A percentile compares a stretch with the other conserved stretches of the same genome.
These are phyloP conservation scores for Oreohelix idahoensis DNA, from an alignment of 1,140 invertebrate genomes.

Conservation along the genomic window DNA sequence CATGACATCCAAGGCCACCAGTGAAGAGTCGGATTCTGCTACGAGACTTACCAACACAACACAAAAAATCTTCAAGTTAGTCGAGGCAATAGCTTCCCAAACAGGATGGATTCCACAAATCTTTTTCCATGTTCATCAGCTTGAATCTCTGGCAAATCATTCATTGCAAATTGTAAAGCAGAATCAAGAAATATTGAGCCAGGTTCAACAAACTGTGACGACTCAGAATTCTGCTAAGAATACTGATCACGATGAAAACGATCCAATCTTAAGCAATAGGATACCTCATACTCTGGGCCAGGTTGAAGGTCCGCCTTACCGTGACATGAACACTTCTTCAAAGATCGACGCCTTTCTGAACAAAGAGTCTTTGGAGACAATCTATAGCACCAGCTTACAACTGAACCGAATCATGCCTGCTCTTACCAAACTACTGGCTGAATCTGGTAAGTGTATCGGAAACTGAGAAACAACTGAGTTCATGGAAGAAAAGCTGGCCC, in stretches of 20 bases:
- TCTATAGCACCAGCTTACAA: conserved; percentile 47
- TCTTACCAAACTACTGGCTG: conserved; percentile 52
- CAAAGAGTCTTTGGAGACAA: conserved; percentile 41
- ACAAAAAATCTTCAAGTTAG: conserved; percentile 48
- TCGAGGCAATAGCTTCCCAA: conserved; percentile 53
- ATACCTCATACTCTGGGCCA: neutral
- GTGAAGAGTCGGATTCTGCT: neutral
- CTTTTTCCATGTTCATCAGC: conserved; percentile 52
- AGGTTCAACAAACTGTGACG: neutral
- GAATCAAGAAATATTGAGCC: neutral
- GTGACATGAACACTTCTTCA: neutral
- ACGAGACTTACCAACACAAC: conserved; percentile 47
- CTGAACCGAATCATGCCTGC: conserved; percentile 52
- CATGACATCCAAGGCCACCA: neutral
- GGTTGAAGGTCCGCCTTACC: neutral
- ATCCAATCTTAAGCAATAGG: neutral
- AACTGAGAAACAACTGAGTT: no score
- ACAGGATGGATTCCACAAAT: conserved; percentile 60
- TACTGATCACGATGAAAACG: neutral
- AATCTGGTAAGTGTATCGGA: conserved; percentile 55
- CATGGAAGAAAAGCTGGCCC: no score
- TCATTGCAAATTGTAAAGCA: conserved; percentile 44
- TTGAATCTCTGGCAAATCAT: conserved; percentile 50
- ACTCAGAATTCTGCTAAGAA: neutral
- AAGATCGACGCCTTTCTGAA: neutral